phyloP scores from a whole-genome alignment of 2,888 invertebrate genomes.

The Orthosia cruda region DNA sequence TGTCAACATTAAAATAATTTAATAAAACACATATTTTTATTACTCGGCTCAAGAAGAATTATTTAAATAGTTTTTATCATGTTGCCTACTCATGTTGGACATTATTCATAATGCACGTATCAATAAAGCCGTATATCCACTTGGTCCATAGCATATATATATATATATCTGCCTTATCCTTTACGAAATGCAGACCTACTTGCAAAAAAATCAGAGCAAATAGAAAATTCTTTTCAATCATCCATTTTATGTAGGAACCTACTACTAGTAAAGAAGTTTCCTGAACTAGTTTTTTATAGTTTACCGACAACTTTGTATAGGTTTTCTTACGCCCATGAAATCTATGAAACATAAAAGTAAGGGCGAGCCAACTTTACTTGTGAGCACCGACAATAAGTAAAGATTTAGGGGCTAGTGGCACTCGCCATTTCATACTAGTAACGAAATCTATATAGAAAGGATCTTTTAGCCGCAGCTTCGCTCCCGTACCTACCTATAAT shows the following conservation, averaged over 20 bases:
- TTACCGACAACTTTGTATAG: conserved; percentile 50
- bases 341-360: conserved; percentile 70
- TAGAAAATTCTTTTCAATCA: conserved; percentile 47
- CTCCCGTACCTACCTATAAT: not conserved
- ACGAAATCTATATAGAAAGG: not conserved
- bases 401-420: conserved; percentile 51
- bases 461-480: not conserved
- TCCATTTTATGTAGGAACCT: conserved; percentile 38
- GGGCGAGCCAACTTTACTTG: conserved; percentile 60
- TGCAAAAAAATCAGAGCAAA: conserved; percentile 11
- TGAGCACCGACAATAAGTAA: conserved; percentile 67
- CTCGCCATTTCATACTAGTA: not conserved
- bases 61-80: too few species aligned
- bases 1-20: too few species aligned
- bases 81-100: too few species aligned
- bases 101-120: too few species aligned
- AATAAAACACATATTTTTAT: too few species aligned
- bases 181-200: not conserved
- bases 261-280: conserved; percentile 41
- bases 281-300: conserved; percentile 59
- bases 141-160: too few species aligned
- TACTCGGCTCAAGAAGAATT: too few species aligned
- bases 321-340: conserved; percentile 67
- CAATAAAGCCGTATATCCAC: too few species aligned
- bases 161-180: not conserved